Evolutionary conservation across 1,140 invertebrate species (phyloP), one percentile per base, ranked within the genome.

Genomic region (Matsumurasca onukii): DNA sequence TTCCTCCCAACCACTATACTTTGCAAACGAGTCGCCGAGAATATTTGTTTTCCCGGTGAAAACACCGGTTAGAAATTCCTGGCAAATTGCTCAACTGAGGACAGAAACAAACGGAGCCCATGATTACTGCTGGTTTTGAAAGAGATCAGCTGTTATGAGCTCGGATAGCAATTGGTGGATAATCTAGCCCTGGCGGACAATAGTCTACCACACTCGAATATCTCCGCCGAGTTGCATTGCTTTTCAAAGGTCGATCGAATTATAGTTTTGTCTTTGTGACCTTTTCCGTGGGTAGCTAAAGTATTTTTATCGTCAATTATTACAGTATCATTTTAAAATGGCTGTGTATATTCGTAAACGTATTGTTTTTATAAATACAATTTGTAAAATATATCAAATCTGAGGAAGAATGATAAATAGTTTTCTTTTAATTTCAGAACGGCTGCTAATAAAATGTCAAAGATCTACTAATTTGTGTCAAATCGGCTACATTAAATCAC

Each of bases 61-160:
- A 59, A 59, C 5, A 27, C 22, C 55, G 22, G 55, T 25, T 59
- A 13, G 55, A n/a, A 59, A 59, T 24, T 15, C 15, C 55, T 2
- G 15, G 49, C 34, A 59, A 59, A 59, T 59, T 59, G 55, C 55
- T 24, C 55, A 59, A 59, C 55, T 29, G 55, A 24, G 55, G 55
- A 59, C 55, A 59, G 55, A 59, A 51, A 25, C 55, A 59, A 27
- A 27, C 55, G 55, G 55, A 59, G 5, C 55, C 55, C n/a, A 27
- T 59, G 24, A 59, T 59, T 59, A 59, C 55, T 27, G 15, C 22
- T 59, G 15, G 55, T 59, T 59, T 59, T 59, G 55, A 59, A 59
- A 59, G 55, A 59, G 55, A 59, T 59, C 55, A 59, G 55, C 22
- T 59, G 55, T 59, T 29, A 52, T 13, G 55, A 13, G 55, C 3